These are phyloP conservation scores for Fistularia commersonii DNA, from an alignment of 2,797 vertebrate genomes.

Conservation along the genomic window DNA sequence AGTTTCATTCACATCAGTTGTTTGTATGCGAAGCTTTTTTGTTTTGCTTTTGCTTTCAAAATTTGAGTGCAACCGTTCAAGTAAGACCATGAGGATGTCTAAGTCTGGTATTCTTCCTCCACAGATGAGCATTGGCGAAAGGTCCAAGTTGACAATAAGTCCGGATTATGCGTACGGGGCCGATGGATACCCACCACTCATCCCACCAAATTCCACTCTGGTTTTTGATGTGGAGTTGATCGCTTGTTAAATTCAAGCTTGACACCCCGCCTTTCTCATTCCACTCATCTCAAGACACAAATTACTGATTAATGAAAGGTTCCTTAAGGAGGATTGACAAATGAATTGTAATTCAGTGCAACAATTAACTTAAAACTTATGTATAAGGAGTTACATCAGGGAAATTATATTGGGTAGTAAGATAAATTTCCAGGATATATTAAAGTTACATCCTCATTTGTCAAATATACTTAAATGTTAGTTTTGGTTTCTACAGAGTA, in stretches of 20 bases:
- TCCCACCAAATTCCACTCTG: conserved; percentile 83
- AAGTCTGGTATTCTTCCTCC: background rate
- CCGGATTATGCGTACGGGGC: conserved; percentile 85
- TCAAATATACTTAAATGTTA: conserved; percentile 1
- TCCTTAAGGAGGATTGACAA: conserved; percentile 29
- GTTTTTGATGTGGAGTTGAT: conserved; percentile 88
- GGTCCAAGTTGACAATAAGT: conserved; percentile 83
- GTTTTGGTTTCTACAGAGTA: background rate
- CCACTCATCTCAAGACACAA: conserved; percentile 24
- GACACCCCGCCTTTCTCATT: conserved; percentile 13
- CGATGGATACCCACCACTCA: conserved; percentile 80
- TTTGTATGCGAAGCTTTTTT: no score
- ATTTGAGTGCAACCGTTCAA: no score
- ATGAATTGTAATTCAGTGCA: conserved; percentile 10
- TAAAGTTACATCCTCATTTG: conserved; percentile 2
- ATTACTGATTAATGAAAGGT: conserved; percentile 32
- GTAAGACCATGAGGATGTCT: no score
- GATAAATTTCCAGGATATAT: background rate
- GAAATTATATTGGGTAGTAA: background rate
- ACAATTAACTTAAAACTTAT: conserved; percentile 5
- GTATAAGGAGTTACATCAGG: background rate
- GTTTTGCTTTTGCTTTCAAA: no score
- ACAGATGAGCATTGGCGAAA: conserved; percentile 86
- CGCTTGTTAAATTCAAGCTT: conserved; percentile 10
- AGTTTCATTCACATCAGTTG: no score